These are phyloP conservation scores for Bryconaethiops microstoma DNA, from an alignment of 2,797 vertebrate species.

Conservation along the genomic window DNA sequence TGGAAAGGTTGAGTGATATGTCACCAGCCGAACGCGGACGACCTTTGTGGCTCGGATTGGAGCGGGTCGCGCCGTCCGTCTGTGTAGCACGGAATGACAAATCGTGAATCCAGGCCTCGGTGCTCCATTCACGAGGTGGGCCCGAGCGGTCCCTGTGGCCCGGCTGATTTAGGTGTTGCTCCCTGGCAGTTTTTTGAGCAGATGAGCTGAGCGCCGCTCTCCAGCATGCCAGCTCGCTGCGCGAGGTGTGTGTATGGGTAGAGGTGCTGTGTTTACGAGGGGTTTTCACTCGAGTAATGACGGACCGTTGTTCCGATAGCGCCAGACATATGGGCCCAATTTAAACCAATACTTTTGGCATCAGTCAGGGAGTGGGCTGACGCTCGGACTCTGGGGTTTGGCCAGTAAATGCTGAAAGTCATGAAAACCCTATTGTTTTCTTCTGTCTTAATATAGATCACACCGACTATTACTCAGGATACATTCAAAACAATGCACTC, in stretches of 20 bases:
- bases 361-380: slow-evolving; percentile 13
- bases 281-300: slow-evolving; percentile 50
- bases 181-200: slow-evolving; percentile 9
- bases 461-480: not conserved
- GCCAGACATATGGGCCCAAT: slow-evolving; percentile 38
- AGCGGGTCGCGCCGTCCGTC: slow-evolving; percentile 18
- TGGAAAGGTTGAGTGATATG: slow-evolving; percentile 51
- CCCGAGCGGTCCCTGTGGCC: not conserved
- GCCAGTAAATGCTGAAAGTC: slow-evolving; percentile 18
- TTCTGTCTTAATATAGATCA: not conserved
- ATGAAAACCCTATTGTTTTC: slow-evolving; percentile 39
- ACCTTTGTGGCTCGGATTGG: slow-evolving; percentile 45
- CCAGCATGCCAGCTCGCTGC: not conserved
- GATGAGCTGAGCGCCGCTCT: slow-evolving; percentile 2
- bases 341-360: slow-evolving; percentile 43
- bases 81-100: slow-evolving; percentile 21
- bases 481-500: not conserved
- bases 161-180: not conserved
- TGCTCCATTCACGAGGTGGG: not conserved
- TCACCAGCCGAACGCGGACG: slow-evolving; percentile 47
- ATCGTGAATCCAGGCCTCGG: slow-evolving; percentile 12
- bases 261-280: slow-evolving; percentile 38
- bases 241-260: slow-evolving; percentile 15
- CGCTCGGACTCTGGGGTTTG: slow-evolving; percentile 7
- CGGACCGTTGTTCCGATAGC: slow-evolving; percentile 25